Conservation (phyloP, 2,888 invertebrate species). For the Hipparchia sbordonii region DNA sequence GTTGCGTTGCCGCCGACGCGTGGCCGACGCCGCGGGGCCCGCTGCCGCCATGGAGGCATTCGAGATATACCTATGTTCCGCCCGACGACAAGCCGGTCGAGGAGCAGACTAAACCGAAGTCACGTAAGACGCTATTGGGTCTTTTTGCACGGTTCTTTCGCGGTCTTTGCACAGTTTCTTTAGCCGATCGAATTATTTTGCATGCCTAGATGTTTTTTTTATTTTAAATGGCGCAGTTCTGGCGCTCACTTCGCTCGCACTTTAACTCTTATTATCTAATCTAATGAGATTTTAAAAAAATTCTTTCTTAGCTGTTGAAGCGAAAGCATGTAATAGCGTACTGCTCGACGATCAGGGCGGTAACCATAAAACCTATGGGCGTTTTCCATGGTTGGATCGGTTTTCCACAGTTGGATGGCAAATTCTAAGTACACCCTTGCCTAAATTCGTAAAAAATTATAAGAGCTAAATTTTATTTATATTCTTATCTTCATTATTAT, state of each 20-base stretch:
- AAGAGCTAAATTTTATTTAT: neutral
- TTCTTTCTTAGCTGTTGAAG: too few relatives aligned
- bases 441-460: neutral
- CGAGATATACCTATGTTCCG: constrained; percentile 54
- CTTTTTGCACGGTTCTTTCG: constrained; percentile 44
- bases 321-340: too few relatives aligned
- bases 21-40: constrained; percentile 64
- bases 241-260: neutral
- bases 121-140: constrained; percentile 66
- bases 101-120: constrained; percentile 53
- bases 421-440: too few relatives aligned
- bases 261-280: neutral
- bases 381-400: too few relatives aligned
- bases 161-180: constrained; percentile 56
- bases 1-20: constrained; percentile 70
- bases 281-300: too few relatives aligned
- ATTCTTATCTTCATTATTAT: neutral
- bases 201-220: neutral
- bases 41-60: constrained; percentile 61
- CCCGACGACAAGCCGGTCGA: constrained; percentile 49
- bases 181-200: constrained; percentile 41
- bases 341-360: too few relatives aligned
- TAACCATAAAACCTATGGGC: too few relatives aligned
- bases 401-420: too few relatives aligned
- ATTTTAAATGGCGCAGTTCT: neutral